Conservation (phyloP, 2,113 vertebrate genomes). For the Blennius ocellaris region DNA sequence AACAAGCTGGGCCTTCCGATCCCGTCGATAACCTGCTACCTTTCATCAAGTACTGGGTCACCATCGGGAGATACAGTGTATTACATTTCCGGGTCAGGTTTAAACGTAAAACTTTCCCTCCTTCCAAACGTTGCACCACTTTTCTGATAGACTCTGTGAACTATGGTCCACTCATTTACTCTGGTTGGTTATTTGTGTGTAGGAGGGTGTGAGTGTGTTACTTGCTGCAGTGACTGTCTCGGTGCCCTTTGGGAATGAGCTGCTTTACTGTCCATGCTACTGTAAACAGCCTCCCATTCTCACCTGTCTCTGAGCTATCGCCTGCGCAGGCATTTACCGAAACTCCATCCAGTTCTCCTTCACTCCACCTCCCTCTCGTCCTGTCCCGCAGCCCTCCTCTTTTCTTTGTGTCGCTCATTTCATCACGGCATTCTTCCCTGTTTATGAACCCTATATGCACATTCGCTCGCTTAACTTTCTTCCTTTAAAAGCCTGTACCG, state of each 20-base stretch:
- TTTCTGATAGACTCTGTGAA: constrained; percentile 15
- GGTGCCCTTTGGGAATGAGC: constrained; percentile 44
- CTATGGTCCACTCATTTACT: neutral
- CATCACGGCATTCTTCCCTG: neutral
- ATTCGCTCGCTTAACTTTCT: constrained; percentile 41
- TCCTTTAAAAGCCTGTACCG: constrained; percentile 39
- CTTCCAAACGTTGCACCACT: constrained; percentile 22
- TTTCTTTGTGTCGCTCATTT: neutral
- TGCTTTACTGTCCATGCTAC: constrained; percentile 46
- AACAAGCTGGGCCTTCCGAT: no score
- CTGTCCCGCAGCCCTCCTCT: no score
- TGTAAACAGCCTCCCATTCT: constrained; percentile 57
- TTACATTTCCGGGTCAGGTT: neutral
- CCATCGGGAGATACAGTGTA: no score
- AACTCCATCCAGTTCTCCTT: constrained; percentile 43
- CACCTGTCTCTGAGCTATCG: constrained; percentile 32
- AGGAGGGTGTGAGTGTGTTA: constrained; percentile 10
- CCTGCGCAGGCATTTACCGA: constrained; percentile 46
- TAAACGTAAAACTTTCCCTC: constrained; percentile 15
- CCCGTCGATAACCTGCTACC: no score
- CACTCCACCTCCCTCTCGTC: constrained; percentile 6
- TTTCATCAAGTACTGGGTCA: no score
- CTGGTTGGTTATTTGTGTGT: constrained; percentile 12
- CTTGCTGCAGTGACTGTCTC: constrained; percentile 53
- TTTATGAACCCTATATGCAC: constrained; percentile 2